Percentiles rank a stretch among this genome's conserved stretches.
Conservation (phyloP, 2,113 vertebrate genomes). For the Piaya cayana region DNA sequence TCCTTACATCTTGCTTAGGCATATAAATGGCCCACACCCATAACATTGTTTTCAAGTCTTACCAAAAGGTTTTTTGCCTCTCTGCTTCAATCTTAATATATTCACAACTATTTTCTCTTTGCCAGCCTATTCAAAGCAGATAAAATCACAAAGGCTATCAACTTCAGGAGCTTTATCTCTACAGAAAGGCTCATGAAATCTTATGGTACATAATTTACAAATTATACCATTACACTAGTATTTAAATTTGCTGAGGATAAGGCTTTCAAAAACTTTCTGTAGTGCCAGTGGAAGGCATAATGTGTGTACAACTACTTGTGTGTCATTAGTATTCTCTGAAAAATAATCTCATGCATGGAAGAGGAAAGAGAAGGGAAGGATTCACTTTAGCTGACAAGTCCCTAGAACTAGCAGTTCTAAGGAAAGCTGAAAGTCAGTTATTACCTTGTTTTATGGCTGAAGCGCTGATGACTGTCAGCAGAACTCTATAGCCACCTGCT, state of each 20-base stretch:
- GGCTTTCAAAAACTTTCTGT: background rate
- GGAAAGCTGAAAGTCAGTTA: background rate
- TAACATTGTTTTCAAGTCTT: background rate
- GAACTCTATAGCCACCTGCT: background rate
- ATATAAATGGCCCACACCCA: rapidly evolving
- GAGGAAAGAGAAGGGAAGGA: background rate
- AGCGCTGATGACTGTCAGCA: background rate
- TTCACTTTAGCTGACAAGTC: background rate
- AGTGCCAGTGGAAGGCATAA: background rate
- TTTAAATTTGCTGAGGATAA: background rate
- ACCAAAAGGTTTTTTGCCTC: background rate
- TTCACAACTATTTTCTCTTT: background rate
- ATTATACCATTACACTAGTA: background rate
- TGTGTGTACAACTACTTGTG: background rate
- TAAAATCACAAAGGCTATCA: background rate
- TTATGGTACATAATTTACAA: background rate
- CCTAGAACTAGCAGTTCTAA: background rate
- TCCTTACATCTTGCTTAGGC: rapidly evolving
- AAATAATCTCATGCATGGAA: background rate
- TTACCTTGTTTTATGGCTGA: background rate
- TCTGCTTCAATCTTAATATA: background rate
- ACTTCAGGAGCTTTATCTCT: background rate
- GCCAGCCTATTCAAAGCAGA: background rate
- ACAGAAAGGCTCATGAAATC: background rate
- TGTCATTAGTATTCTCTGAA: background rate